Evolutionary conservation across 1,140 invertebrate genomes (phyloP), one percentile per base, ranked within the genome.

Genomic region (Xylocopa sonorina): DNA sequence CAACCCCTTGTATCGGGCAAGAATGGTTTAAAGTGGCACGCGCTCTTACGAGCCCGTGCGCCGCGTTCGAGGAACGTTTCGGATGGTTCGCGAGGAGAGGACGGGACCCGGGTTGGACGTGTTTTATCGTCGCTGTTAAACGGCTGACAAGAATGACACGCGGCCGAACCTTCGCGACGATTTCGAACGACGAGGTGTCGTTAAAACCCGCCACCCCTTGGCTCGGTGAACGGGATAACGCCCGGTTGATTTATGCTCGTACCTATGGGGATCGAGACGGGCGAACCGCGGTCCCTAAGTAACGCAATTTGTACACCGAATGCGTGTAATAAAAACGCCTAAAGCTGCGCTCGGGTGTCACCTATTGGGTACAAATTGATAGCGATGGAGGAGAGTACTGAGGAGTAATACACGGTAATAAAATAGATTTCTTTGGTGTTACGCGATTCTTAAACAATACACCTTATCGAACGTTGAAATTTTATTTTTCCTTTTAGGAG

Each of bases 11-110:
- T 92, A 92, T 92, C 90, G 88, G n/a, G 89, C 90, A 86, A 92
- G 92, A 93, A 93, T 92, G 92, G 88, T 92, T 92, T 92, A 92
- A 92, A 92, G 89, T 90, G 89, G 87, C 90, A 90, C 90, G 90
- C 90, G 82, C 87, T 73, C 82, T 71, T 76, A 72, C 58, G 50
- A 74, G 58, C 69, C 75, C 38, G 21, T 50, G 43, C 34, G 16
- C 24, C 48, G 41, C 27, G 12, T 41, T 18, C 14, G 48, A 32
- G 46, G 53, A 66, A 27, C 41, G 55, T 63, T 73, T 80, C 24
- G 14, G 18, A 41, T 14, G 41, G 58, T 80, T 76, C 51, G 41
- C 72, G 60, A 14, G 4, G 24, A 9, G 2, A 63, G 9, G 5
- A 29, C 12, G 21, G 2, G 9, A 38, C 2, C 29, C 27, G 38